A percentile compares a stretch with the other conserved stretches of the same genome.
Evolutionary conservation across 2,113 vertebrate genomes (phyloP).

Genomic region (Paramormyrops kingsleyae): DNA sequence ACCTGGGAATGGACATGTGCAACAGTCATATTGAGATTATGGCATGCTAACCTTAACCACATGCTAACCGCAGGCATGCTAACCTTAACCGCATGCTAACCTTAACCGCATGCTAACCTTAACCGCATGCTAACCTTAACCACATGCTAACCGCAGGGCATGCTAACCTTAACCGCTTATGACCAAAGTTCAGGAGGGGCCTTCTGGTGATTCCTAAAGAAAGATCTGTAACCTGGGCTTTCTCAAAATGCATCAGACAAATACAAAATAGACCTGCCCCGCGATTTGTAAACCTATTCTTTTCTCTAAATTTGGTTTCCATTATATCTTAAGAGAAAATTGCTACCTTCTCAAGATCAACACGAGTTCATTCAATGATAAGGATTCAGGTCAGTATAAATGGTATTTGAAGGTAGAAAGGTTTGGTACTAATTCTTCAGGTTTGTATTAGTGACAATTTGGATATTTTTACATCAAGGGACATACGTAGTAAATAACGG

Average conservation of each 20-base stretch:
- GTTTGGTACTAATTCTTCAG: not conserved
- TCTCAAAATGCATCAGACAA: not conserved
- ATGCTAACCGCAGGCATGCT: not conserved
- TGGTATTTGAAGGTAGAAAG: not conserved
- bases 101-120: not conserved
- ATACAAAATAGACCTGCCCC: not conserved
- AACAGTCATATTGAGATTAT: constrained; percentile 50
- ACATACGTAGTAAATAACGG: not conserved
- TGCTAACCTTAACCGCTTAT: not conserved
- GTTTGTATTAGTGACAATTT: not conserved
- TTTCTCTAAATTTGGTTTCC: not conserved
- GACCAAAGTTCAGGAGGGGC: not conserved
- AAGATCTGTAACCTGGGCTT: not conserved
- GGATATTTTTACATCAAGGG: not conserved
- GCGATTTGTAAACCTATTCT: not conserved
- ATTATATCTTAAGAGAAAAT: not conserved
- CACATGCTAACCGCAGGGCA: not conserved
- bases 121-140: too few relatives aligned
- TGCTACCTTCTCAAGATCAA: not conserved
- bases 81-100: not conserved
- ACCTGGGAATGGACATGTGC: constrained; percentile 75
- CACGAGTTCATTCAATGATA: not conserved
- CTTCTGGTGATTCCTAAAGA: not conserved
- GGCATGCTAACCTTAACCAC: not conserved
- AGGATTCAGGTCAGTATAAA: not conserved